Evolutionary conservation across 2,113 vertebrate species (phyloP), one percentile per base, ranked within the genome.

Genomic region (Ptilonorhynchus violaceus): DNA sequence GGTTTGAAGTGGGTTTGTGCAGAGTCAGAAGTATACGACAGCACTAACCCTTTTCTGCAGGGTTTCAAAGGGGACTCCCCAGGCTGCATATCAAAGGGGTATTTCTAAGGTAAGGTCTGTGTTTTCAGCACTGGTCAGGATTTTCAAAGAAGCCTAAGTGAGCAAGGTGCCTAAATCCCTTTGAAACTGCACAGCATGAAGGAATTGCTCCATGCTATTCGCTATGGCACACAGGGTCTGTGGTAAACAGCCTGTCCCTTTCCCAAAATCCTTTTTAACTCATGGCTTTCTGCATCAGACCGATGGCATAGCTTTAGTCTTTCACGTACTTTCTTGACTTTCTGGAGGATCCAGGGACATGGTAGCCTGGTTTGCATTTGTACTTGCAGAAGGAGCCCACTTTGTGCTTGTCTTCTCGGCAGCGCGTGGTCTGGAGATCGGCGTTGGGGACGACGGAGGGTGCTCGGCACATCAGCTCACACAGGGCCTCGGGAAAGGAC

Each of bases 301-400:
- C 56, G 78, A 47, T 37, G 39, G 37, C 49, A 52, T 2, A n/a
- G 30, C n/a, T 30, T 53, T 56, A 35, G 46, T 28, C 27, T 58
- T 52, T 46, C 70, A 98, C 97, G 96, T 98, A 98, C 99, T 99
- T 99, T 97, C 98, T 99, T 88, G 97, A 96, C 94, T 99, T 99
- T 94, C 98, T 99, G 80, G 98, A 97, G 74, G 97, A 88, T 78
- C 99, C 98, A 28, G 98, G 98, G 70, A 99, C 99, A 4, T 99
- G 99, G 97, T 99, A 99, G 81, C 99, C 99, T 14, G 99, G 99
- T 88, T 98, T 99, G 97, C 99, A 99, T 83, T 99, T 99, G 98
- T 99, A 99, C 97, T 99, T 99, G 99, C 99, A 99, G 88, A 99
- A 98, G 0, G 99, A 98, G 74, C 99, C 99, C 96, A 99, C 99